Evolutionary conservation across 2,113 vertebrate species (phyloP).

Genomic region (Chloropsis hardwickii): DNA sequence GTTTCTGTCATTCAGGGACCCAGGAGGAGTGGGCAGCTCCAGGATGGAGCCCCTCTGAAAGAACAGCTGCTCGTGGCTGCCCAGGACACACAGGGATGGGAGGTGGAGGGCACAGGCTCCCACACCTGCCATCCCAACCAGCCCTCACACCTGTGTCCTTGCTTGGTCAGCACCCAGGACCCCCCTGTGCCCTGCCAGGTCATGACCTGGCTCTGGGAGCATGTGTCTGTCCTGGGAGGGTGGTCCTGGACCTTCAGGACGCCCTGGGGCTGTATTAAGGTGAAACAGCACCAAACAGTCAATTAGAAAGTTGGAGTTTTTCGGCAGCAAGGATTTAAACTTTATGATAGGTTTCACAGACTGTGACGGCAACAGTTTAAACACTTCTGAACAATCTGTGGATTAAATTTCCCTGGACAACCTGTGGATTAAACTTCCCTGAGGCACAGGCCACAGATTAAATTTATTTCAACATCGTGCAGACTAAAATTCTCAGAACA

Average conservation of each 20-base stretch:
- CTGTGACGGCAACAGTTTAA: not conserved
- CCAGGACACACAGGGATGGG: not conserved
- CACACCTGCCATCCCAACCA: not conserved
- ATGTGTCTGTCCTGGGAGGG: not conserved
- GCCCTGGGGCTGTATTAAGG: not conserved
- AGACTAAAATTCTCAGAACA: not conserved
- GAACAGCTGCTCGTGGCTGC: not conserved
- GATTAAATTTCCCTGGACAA: not conserved
- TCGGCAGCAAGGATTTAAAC: not conserved
- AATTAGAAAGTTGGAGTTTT: not conserved
- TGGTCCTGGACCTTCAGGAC: not conserved
- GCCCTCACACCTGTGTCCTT: not conserved
- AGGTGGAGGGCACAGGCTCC: not conserved
- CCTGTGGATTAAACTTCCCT: not conserved
- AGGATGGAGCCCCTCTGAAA: not conserved
- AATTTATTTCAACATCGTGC: not conserved
- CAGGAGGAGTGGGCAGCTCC: not conserved
- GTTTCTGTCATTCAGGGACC: not conserved
- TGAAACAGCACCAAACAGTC: not conserved
- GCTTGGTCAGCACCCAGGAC: not conserved
- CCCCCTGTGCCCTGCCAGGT: not conserved
- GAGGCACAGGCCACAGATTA: not conserved
- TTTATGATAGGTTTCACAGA: not conserved
- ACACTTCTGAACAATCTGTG: not conserved
- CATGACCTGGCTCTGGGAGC: accelerated